These are phyloP conservation scores for Drosophila leonis DNA, from an alignment of 2,888 invertebrate species.

Conservation along the genomic window DNA sequence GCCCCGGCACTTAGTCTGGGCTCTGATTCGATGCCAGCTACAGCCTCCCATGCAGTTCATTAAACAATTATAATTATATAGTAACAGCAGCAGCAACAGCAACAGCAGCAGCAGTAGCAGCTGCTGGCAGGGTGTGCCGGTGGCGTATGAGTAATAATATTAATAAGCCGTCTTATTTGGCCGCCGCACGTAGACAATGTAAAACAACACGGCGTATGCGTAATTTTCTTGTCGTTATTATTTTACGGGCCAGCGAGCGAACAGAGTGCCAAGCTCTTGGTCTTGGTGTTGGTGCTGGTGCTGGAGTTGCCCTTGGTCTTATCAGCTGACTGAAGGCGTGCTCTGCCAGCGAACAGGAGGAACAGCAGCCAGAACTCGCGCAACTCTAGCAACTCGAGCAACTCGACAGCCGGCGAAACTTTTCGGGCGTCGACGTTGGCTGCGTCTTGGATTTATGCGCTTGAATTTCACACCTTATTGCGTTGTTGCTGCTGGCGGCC, in stretches of 20 bases:
- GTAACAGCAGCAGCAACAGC: neutral
- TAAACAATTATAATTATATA: constrained; percentile 73
- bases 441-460: constrained; percentile 60
- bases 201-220: constrained; percentile 76
- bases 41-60: constrained; percentile 53
- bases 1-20: neutral
- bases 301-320: constrained; percentile 37
- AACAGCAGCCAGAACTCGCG: too few species aligned
- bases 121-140: constrained; percentile 11
- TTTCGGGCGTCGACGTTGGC: constrained; percentile 39
- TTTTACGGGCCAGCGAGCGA: constrained; percentile 61
- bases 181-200: constrained; percentile 54
- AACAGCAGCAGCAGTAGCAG: constrained; percentile 14
- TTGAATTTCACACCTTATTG: constrained; percentile 81
- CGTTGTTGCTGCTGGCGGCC: constrained; percentile 52
- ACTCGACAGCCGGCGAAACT: constrained; percentile 34
- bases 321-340: constrained; percentile 56
- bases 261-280: constrained; percentile 14
- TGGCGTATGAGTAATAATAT: constrained; percentile 75
- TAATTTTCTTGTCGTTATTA: constrained; percentile 72
- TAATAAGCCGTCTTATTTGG: constrained; percentile 67
- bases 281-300: neutral
- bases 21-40: neutral
- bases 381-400: neutral
- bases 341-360: neutral